A percentile compares a stretch with the other conserved stretches of the same genome.
Conservation (phyloP, 2,888 invertebrate species). For the Plutella xylostella region DNA sequence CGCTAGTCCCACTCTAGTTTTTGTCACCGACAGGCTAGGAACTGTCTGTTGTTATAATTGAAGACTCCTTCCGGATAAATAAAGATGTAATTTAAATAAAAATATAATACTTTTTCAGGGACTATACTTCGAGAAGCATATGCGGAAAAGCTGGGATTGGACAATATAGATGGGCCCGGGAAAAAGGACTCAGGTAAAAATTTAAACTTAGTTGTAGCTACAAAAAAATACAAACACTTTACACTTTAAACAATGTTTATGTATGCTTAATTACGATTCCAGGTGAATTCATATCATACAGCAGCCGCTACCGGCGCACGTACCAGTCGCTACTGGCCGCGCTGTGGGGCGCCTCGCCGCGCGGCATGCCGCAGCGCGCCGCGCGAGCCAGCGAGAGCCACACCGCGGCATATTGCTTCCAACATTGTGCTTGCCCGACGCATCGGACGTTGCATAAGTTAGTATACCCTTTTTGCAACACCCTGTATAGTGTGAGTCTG, state of each 20-base stretch:
- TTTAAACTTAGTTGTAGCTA: not conserved
- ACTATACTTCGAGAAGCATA: slow-evolving; percentile 53
- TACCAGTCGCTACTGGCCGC: slow-evolving; percentile 91
- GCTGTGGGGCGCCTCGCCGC: slow-evolving; percentile 76
- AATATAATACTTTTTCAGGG: slow-evolving; percentile 40
- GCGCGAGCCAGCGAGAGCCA: slow-evolving; percentile 74
- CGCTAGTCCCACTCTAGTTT: not conserved
- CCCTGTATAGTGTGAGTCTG: slow-evolving; percentile 73
- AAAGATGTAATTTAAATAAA: too few relatives aligned
- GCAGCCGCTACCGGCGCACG: slow-evolving; percentile 89
- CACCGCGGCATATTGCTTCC: slow-evolving; percentile 86
- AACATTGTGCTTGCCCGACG: slow-evolving; percentile 83
- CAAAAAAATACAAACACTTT: too few relatives aligned
- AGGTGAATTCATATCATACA: slow-evolving; percentile 77
- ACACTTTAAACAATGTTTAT: too few relatives aligned
- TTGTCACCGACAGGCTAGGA: too few relatives aligned
- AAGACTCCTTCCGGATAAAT: too few relatives aligned
- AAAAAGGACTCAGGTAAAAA: slow-evolving; percentile 33
- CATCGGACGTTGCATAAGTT: slow-evolving; percentile 72
- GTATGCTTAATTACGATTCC: not conserved
- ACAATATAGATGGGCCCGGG: slow-evolving; percentile 34
- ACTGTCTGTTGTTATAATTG: too few relatives aligned
- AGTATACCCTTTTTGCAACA: slow-evolving; percentile 4
- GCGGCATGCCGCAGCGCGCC: slow-evolving; percentile 44
- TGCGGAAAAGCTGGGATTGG: slow-evolving; percentile 41